Conservation (phyloP, 2,113 vertebrate genomes). For the Nicator chloris region DNA sequence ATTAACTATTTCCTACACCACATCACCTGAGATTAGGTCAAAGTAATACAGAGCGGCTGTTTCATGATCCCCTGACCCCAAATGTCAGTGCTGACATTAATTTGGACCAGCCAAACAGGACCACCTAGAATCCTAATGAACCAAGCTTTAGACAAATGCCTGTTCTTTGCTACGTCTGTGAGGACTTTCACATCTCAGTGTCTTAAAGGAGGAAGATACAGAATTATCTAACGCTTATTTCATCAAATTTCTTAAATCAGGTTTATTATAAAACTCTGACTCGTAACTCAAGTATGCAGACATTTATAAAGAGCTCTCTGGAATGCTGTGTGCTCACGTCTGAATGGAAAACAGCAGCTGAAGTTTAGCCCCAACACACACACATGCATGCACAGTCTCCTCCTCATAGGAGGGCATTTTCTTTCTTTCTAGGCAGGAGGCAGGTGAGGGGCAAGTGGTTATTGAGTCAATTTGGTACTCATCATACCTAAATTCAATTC, state of each 20-base stretch:
- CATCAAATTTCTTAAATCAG: background rate
- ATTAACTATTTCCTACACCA: constrained; percentile 42
- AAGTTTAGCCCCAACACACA: background rate
- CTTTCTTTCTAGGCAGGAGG: background rate
- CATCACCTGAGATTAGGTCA: constrained; percentile 29
- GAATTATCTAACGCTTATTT: background rate
- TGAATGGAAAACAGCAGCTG: background rate
- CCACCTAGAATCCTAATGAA: background rate
- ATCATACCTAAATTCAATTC: background rate
- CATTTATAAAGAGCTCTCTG: background rate
- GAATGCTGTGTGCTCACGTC: background rate
- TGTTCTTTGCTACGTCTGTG: background rate
- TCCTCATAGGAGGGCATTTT: background rate
- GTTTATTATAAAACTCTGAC: background rate
- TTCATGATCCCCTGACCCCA: background rate
- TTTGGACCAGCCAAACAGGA: background rate
- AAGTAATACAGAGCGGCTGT: background rate
- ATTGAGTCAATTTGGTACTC: background rate
- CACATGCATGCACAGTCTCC: background rate
- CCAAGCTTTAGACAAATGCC: background rate
- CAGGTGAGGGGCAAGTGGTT: background rate
- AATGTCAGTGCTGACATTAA: constrained; percentile 11
- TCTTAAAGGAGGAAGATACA: background rate
- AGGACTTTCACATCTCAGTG: background rate
- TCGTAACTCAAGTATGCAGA: background rate